These are phyloP conservation scores for Oedothorax gibbosus DNA, from an alignment of 1,140 invertebrate genomes.

Conservation along the genomic window DNA sequence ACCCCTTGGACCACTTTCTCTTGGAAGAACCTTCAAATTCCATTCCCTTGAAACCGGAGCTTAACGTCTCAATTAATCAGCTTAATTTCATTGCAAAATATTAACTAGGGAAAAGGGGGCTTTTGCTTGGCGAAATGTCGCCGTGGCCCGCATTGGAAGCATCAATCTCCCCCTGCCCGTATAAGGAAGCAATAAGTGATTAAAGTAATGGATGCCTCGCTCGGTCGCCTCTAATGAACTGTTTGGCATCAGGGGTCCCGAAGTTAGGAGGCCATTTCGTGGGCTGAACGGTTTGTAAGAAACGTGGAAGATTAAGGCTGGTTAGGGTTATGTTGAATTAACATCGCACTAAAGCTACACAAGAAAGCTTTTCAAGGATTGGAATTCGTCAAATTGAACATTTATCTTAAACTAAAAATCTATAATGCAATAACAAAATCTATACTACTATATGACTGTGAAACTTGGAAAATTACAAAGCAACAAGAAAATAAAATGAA, in stretches of 20 bases:
- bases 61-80: constrained; percentile 55
- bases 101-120: constrained; percentile 38
- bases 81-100: constrained; percentile 58
- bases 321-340: too few species aligned
- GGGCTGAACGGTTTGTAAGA: too few species aligned
- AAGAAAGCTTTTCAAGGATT: too few species aligned
- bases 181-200: constrained; percentile 45
- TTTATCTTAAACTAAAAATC: too few species aligned
- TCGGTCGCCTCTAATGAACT: constrained; percentile 44
- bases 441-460: too few species aligned
- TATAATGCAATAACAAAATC: too few species aligned
- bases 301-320: too few species aligned
- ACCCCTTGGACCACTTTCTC: constrained; percentile 10
- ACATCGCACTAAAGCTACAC: too few species aligned
- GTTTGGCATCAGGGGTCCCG: neutral
- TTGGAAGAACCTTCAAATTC: constrained; percentile 1
- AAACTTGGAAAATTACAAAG: too few species aligned
- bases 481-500: too few species aligned
- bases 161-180: constrained; percentile 37
- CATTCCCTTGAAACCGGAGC: constrained; percentile 22
- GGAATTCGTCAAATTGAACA: too few species aligned
- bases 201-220: constrained; percentile 38
- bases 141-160: constrained; percentile 29
- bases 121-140: constrained; percentile 35
- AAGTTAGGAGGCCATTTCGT: too few species aligned